phyloP scores from a whole-genome alignment of 2,888 invertebrate species.

The Temnothorax rugatulus region DNA sequence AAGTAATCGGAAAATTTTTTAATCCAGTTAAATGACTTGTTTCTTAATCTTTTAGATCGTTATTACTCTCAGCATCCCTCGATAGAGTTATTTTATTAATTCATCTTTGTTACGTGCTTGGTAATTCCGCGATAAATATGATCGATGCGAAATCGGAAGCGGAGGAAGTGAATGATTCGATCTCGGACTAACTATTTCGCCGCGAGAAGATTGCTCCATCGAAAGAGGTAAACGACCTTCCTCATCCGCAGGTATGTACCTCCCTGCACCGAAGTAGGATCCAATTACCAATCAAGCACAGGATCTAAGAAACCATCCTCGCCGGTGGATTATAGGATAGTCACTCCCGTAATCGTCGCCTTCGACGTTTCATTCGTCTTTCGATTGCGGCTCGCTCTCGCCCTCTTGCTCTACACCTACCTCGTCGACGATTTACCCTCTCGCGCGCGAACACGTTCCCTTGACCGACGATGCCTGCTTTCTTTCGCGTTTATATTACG shows the following conservation, averaged over 20 bases:
- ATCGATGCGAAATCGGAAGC: slow-evolving; percentile 63
- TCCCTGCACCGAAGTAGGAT: slow-evolving; percentile 49
- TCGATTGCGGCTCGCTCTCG: slow-evolving; percentile 53
- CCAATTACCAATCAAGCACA: slow-evolving; percentile 63
- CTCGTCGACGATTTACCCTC: slow-evolving; percentile 29
- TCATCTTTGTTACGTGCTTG: not conserved
- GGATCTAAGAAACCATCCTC: slow-evolving; percentile 56
- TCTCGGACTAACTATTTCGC: slow-evolving; percentile 61
- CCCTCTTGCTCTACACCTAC: not conserved
- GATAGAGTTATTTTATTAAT: slow-evolving; percentile 7
- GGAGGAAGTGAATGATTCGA: slow-evolving; percentile 69
- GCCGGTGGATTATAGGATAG: slow-evolving; percentile 66
- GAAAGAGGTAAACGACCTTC: slow-evolving; percentile 72
- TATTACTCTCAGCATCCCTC: not conserved
- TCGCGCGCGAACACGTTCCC: slow-evolving; percentile 15
- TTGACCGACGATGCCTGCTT: slow-evolving; percentile 5
- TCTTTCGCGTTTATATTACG: slow-evolving; percentile 21
- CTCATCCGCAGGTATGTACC: slow-evolving; percentile 33
- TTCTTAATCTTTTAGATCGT: not conserved
- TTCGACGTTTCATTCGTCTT: slow-evolving; percentile 65
- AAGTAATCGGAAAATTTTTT: not conserved
- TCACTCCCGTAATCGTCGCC: slow-evolving; percentile 57
- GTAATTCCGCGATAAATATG: slow-evolving; percentile 16
- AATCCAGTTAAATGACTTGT: not conserved
- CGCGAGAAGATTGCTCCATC: slow-evolving; percentile 66